These are phyloP conservation scores for Drosophila orosa DNA, from an alignment of 1,140 invertebrate genomes.

Conservation along the genomic window DNA sequence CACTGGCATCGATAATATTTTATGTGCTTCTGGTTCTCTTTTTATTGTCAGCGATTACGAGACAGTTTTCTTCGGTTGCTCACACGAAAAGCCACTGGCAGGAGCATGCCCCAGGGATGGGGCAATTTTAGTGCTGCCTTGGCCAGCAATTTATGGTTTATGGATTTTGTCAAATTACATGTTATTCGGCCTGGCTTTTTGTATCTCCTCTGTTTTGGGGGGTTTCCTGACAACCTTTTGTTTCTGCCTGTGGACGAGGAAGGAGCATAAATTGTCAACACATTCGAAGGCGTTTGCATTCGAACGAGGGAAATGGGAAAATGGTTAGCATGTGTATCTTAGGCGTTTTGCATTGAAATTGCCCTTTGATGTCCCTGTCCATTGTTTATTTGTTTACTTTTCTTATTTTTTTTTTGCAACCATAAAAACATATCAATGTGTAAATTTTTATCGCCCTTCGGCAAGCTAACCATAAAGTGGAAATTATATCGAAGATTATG, in stretches of 20 bases:
- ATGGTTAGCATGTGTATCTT: slow-evolving; percentile 44
- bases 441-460: slow-evolving; percentile 60
- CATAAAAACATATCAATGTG: slow-evolving; percentile 76
- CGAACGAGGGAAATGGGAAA: slow-evolving; percentile 8
- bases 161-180: slow-evolving; percentile 80
- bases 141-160: slow-evolving; percentile 75
- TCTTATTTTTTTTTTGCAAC: slow-evolving; percentile 15
- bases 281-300: slow-evolving; percentile 53
- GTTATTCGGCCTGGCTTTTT: slow-evolving; percentile 24
- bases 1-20: slow-evolving; percentile 76
- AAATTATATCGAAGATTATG: slow-evolving; percentile 79
- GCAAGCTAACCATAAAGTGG: slow-evolving; percentile 63
- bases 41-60: slow-evolving; percentile 74
- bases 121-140: slow-evolving; percentile 63
- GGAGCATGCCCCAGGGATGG: slow-evolving; percentile 6
- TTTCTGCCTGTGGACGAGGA: slow-evolving; percentile 38
- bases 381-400: slow-evolving; percentile 73
- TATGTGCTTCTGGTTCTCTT: slow-evolving; percentile 56
- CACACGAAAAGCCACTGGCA: slow-evolving; percentile 54
- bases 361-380: slow-evolving; percentile 65
- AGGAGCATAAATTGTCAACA: slow-evolving; percentile 74
- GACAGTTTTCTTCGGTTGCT: slow-evolving; percentile 45
- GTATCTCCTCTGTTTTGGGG: slow-evolving; percentile 6
- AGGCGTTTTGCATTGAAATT: slow-evolving; percentile 72
- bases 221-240: slow-evolving; percentile 61